Evolutionary conservation across 2,888 invertebrate species (phyloP).

Genomic region (Stegophylla sp.): DNA sequence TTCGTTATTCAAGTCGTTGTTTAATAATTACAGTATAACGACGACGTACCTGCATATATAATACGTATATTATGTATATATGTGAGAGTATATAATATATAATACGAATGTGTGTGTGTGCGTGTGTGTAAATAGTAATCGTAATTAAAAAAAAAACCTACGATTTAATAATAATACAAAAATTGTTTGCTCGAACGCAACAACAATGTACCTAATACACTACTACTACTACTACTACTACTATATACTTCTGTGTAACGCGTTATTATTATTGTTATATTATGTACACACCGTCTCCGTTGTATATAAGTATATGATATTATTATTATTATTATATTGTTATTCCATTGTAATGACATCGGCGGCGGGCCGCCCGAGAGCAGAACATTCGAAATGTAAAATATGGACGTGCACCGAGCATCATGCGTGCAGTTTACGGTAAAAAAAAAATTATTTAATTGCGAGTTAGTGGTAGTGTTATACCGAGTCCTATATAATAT

Average conservation of each 20-base stretch:
- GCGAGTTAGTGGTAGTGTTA: constrained; percentile 31
- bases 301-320: neutral
- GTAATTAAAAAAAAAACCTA: constrained; percentile 56
- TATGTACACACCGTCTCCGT: no score
- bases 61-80: no score
- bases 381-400: no score
- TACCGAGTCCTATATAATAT: no score
- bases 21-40: constrained; percentile 47
- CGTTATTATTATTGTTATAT: constrained; percentile 3
- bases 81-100: no score
- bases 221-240: neutral
- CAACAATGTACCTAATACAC: constrained; percentile 3
- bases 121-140: constrained; percentile 20
- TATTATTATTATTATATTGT: constrained; percentile 27
- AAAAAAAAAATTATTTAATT: constrained; percentile 55
- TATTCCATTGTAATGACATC: constrained; percentile 51
- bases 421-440: constrained; percentile 40
- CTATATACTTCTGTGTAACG: neutral
- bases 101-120: neutral
- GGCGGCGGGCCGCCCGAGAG: constrained; percentile 9
- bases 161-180: constrained; percentile 41
- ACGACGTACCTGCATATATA: no score
- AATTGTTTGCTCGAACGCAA: constrained; percentile 38
- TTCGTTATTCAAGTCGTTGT: constrained; percentile 22
- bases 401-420: neutral